Evolutionary conservation across 2,113 vertebrate species (phyloP).

Genomic region (Rhombomys opimus): DNA sequence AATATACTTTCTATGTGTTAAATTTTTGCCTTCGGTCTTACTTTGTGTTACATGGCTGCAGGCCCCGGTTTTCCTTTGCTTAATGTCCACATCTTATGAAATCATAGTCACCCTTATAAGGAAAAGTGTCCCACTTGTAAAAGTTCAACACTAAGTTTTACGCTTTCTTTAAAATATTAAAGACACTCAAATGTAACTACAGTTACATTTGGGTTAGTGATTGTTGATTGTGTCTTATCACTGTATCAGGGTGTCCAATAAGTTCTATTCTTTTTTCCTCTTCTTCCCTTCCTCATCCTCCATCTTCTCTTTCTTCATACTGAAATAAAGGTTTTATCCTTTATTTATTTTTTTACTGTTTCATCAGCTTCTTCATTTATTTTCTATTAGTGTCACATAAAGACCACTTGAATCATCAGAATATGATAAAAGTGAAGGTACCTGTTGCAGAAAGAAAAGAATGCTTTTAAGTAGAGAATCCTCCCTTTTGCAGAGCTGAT

Average conservation of each 20-base stretch:
- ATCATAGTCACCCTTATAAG: neutral
- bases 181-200: neutral
- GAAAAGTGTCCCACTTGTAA: neutral
- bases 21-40: neutral
- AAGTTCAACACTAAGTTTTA: neutral
- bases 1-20: neutral
- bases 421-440: neutral
- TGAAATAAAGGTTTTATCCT: neutral
- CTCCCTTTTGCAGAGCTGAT: neutral
- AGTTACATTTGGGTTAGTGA: neutral
- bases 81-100: neutral
- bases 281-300: neutral
- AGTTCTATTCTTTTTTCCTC: neutral
- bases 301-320: neutral
- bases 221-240: neutral
- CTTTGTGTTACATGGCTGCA: neutral
- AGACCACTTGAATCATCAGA: neutral
- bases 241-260: neutral
- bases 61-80: neutral
- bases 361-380: neutral
- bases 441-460: conserved; percentile 6
- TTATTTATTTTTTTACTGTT: neutral
- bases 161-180: conserved; percentile 7
- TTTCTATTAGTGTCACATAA: neutral
- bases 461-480: neutral